Base-by-base conservation (phyloP, 2,113 vertebrate species). In the Anser brachyrhynchus region DNA sequence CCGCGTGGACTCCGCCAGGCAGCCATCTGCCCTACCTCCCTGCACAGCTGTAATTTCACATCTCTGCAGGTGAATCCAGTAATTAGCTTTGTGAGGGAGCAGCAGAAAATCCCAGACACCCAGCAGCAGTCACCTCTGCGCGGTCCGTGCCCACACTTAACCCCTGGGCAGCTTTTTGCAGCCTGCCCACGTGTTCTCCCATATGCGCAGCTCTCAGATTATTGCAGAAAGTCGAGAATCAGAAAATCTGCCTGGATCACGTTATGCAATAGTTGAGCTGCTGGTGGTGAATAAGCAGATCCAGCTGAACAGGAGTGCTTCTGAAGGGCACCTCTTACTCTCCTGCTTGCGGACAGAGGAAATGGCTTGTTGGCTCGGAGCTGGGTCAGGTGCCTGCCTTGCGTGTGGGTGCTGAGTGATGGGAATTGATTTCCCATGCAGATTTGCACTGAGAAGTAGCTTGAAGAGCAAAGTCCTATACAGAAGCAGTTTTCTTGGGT, bases 321-420 rank as follows among this genome's bases (percentile, higher is more conserved):
- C 59, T 89, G 76, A 95, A 96, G 96, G 96, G 65, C 92, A 93
- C 57, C 76, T 85, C 69, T 66, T 8, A 3, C 29, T 49, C 59
- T 17, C 39, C 67, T 43, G 29, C 3, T 0, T 44, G 66, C 11
- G 1, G 49, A 13, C 21, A 0, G 39, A 28, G 82, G 44, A 72
- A 79, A 12, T 26, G 7, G 35, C 77, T 46, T 37, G 35, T 33
- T 78, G 92, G 65, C 91, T 89, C 6, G 0, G 11, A 54, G 74
- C 74, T 67, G 61, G 74, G 52, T 92, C 87, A 87, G 87, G 73
- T 20, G 70, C 95, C 39, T 93, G 76, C 77, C 87, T 89, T 5
- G 7, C 70, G 83, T 22, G 57, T 46, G 55, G 86, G 52, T 75
- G 86, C 79, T 92, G 76, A 67, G 70, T 9, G 91, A 43, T 19